A percentile compares a stretch with the other conserved stretches of the same genome.
Evolutionary conservation across 2,113 vertebrate genomes (phyloP).

Genomic region (Amazona vittata): DNA sequence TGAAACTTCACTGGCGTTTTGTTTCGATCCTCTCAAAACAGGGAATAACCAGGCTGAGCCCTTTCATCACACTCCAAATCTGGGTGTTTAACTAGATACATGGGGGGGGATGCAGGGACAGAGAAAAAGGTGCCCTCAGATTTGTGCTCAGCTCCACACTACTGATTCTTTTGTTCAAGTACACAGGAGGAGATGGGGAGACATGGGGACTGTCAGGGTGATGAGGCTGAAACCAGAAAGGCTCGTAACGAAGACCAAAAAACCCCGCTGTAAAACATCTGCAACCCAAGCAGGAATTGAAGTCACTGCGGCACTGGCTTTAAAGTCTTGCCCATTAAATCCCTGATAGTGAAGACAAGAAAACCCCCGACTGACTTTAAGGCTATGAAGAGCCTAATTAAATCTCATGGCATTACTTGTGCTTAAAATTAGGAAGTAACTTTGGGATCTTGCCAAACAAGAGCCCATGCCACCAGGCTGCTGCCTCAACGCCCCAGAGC

Average conservation of each 20-base stretch:
- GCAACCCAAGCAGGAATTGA: neutral
- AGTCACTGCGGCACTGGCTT: neutral
- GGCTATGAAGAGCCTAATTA: neutral
- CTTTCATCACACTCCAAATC: neutral
- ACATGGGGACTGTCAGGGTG: neutral
- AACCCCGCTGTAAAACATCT: neutral
- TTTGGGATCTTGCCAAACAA: neutral
- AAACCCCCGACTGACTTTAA: neutral
- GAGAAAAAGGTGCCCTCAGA: neutral
- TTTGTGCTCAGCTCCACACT: neutral
- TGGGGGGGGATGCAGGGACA: rapidly evolving
- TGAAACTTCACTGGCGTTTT: neutral
- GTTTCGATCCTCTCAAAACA: neutral
- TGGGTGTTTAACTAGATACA: neutral
- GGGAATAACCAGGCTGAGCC: neutral
- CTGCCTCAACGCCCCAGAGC: neutral
- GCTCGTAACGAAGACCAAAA: neutral
- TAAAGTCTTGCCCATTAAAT: neutral
- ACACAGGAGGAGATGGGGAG: neutral
- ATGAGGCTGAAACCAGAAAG: neutral
- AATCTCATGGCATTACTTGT: neutral
- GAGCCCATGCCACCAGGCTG: neutral
- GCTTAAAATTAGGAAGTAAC: neutral
- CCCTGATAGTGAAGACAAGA: neutral
- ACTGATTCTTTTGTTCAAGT: neutral